Base-by-base conservation (phyloP, 1,140 invertebrate species). In the Pseudomyrmex flavicornis region DNA sequence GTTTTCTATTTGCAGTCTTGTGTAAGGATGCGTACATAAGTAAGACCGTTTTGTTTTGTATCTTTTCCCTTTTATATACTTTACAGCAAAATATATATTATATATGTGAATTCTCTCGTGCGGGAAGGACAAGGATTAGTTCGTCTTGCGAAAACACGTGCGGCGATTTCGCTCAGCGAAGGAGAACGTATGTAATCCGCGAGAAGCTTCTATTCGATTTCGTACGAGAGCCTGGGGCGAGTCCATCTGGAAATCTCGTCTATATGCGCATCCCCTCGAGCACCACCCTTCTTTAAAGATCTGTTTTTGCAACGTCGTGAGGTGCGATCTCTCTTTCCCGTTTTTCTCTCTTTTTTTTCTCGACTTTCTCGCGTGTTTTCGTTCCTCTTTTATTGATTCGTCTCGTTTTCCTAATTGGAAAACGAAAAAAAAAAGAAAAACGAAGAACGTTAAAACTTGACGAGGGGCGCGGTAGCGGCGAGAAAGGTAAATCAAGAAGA, bases 201-300 rank as follows among this genome's bases (percentile, higher is more conserved):
- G 70, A 70, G 75, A 88, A 88, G 87, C 87, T 88, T 88, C 85
- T 88, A 88, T 88, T 88, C 83, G 76, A 88, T 88, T 88, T 85
- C 66, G 86, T 85, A 88, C 69, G 83, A 77, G 75, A 82, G 83
- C 76, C 86, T 75, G 69, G 70, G 54, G 15, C 65, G 65, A 66
- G 86, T 83, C 86, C 82, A 79, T 88, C 87, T 88, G 80, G 87
- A 83, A 88, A 88, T 88, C 86, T 88, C 86, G 83, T 88, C 86
- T 88, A 85, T 88, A 88, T 88, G 87, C 87, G 86, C 73, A 85
- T 77, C 83, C 77, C 83, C 83, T 58, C 62, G 66, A 84, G 83
- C 68, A 77, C 75, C 68, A 74, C 75, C 85, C 83, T 74, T 83
- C 86, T 88, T 88, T 88, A 58, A 88, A 70, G 86, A 80, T 74